phyloP scores from a whole-genome alignment of 2,797 vertebrate genomes.

The Pelochelys cantorii region DNA sequence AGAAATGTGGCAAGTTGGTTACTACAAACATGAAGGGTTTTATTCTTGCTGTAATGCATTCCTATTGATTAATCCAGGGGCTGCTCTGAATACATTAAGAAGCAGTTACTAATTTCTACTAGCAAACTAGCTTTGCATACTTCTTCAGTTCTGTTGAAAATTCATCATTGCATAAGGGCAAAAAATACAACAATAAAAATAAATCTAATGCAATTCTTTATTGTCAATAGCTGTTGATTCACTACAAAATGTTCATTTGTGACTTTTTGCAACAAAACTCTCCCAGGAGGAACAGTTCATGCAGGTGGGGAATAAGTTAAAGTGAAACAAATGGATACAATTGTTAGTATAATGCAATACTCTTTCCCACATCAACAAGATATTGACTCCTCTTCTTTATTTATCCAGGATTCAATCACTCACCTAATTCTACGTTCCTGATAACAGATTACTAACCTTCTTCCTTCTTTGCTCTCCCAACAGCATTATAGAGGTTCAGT shows the following conservation, averaged over 20 bases:
- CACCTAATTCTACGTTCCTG: neutral
- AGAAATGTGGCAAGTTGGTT: neutral
- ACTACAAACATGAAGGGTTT: neutral
- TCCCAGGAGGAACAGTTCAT: neutral
- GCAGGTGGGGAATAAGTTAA: neutral
- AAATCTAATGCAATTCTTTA: neutral
- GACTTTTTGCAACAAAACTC: neutral
- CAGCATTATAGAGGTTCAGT: neutral
- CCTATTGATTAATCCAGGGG: neutral
- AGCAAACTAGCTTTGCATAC: neutral
- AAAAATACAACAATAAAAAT: neutral
- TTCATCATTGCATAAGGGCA: neutral
- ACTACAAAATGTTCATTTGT: neutral
- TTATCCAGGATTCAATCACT: no score
- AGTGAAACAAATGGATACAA: neutral
- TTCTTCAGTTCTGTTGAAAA: neutral
- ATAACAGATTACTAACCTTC: neutral
- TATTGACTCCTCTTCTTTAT: neutral
- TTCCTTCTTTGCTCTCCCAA: neutral
- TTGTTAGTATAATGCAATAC: neutral
- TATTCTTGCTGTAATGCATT: neutral
- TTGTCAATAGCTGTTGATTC: neutral
- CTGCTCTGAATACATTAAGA: neutral
- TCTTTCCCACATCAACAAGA: neutral
- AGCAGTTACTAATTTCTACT: neutral